These are phyloP conservation scores for Plebejus anna DNA, from an alignment of 2,888 invertebrate species.

Conservation along the genomic window DNA sequence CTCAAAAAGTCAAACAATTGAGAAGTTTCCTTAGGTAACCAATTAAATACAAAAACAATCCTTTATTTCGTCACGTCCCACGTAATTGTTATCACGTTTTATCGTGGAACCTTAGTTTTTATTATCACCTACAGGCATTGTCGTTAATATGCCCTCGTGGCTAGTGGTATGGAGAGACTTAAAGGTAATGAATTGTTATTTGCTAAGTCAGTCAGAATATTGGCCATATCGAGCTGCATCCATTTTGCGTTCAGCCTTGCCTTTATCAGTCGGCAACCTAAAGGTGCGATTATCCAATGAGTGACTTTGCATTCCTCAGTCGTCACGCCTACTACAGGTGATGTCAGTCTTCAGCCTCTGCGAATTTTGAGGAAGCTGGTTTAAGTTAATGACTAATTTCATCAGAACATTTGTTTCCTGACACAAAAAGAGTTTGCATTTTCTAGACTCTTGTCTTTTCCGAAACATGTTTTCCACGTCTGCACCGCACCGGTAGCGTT, in stretches of 20 bases:
- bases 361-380: not conserved
- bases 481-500: not conserved
- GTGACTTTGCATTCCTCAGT: not conserved
- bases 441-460: not conserved
- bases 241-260: not conserved
- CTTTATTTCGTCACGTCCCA: conserved; percentile 19
- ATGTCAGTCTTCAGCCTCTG: not conserved
- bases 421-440: not conserved
- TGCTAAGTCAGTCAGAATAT: conserved; percentile 1
- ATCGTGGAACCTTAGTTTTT: conserved; percentile 16
- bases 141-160: not conserved
- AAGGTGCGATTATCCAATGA: not conserved
- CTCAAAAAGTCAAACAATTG: not conserved
- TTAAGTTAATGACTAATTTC: not conserved
- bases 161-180: conserved; percentile 7
- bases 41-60: conserved; percentile 15
- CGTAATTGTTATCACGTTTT: conserved; percentile 20
- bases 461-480: not conserved
- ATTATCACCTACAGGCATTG: conserved; percentile 1
- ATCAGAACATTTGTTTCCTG: not conserved
- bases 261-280: not conserved
- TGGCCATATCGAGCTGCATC: not conserved
- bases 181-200: not conserved
- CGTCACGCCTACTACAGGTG: not conserved
- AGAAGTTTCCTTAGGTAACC: not conserved